These are phyloP conservation scores for Carcharodon carcharias DNA, from an alignment of 2,797 vertebrate genomes.

Conservation along the genomic window DNA sequence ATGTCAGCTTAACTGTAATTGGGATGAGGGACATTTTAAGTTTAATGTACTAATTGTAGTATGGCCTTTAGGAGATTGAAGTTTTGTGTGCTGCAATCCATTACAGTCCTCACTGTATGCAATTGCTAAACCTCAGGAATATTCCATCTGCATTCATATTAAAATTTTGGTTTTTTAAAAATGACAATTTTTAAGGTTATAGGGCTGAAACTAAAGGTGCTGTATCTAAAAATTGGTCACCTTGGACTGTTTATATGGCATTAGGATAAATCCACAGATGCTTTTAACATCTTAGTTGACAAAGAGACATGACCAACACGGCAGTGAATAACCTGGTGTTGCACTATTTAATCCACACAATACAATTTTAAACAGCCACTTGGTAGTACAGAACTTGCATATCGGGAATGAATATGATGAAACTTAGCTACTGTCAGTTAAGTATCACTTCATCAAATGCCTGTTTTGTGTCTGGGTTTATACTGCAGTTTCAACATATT, in stretches of 20 bases:
- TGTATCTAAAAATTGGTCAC: too few species aligned
- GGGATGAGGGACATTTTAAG: background rate
- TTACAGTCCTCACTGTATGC: background rate
- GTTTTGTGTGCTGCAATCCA: background rate
- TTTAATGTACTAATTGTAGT: background rate
- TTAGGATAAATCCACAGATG: background rate
- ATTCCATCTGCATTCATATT: background rate
- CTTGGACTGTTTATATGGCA: background rate
- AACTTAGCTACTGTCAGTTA: background rate
- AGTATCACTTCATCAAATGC: background rate
- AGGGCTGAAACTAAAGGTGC: background rate
- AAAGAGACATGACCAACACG: background rate
- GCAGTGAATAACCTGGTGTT: background rate
- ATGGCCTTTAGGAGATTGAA: background rate
- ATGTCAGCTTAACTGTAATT: background rate
- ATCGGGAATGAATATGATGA: background rate
- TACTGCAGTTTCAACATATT: background rate
- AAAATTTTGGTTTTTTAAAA: too few species aligned
- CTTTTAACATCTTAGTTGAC: background rate
- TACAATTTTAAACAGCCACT: background rate
- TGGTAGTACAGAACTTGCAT: too few species aligned
- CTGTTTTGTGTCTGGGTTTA: background rate
- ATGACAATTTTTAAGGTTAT: background rate
- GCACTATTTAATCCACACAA: background rate
- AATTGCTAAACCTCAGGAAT: background rate